Percentiles rank a stretch among this genome's conserved stretches.
Conservation (phyloP, 2,888 invertebrate genomes). For the Carcina quercana region DNA sequence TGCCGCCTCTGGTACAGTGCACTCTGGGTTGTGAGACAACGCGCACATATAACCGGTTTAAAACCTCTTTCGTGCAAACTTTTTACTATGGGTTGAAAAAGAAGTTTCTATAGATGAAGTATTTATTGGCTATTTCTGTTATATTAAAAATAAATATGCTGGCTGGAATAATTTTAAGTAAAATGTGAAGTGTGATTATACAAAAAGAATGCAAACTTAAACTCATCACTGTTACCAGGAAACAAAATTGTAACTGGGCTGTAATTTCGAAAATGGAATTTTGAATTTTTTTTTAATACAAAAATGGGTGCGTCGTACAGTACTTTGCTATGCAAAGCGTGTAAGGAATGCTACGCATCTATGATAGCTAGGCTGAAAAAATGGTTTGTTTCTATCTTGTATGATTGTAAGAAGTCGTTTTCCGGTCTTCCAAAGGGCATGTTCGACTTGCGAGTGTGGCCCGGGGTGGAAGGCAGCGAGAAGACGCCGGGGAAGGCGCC, state of each 20-base stretch:
- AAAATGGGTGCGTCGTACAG: slow-evolving; percentile 41
- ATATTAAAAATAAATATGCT: too few relatives aligned
- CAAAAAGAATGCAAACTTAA: too few relatives aligned
- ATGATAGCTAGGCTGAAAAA: slow-evolving; percentile 30
- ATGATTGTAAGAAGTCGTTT: slow-evolving; percentile 29
- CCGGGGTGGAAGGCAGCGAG: slow-evolving; percentile 86
- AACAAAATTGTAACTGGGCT: neutral
- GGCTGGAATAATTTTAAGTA: too few relatives aligned
- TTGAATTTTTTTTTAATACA: neutral
- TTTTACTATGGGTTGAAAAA: too few relatives aligned
- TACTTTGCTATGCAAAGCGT: slow-evolving; percentile 25
- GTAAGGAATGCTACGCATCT: slow-evolving; percentile 12
- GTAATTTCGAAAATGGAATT: neutral
- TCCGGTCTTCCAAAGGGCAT: slow-evolving; percentile 75
- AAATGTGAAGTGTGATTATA: too few relatives aligned
- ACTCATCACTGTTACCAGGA: too few relatives aligned
- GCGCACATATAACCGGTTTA: too few relatives aligned
- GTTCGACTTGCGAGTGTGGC: slow-evolving; percentile 94
- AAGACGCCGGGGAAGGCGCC: slow-evolving; percentile 91
- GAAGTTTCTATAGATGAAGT: too few relatives aligned
- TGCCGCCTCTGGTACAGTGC: too few relatives aligned
- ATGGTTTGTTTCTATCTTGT: slow-evolving; percentile 27
- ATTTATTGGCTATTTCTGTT: too few relatives aligned
- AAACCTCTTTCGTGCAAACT: too few relatives aligned
- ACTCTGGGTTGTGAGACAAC: too few relatives aligned